Evolutionary conservation across 1,140 invertebrate species (phyloP).

Genomic region (Ephestia elutella): DNA sequence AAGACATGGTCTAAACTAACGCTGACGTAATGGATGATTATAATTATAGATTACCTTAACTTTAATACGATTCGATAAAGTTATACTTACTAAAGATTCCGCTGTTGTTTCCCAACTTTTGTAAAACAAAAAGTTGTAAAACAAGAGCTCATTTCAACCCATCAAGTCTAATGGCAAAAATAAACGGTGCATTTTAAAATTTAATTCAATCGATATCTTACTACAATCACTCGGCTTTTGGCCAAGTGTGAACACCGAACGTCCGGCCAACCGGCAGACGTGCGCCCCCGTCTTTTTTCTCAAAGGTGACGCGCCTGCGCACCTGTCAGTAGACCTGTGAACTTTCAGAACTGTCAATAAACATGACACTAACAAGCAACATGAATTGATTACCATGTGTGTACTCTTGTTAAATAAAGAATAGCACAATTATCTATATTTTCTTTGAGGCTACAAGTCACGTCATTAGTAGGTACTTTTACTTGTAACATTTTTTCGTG

Average conservation of each 20-base stretch:
- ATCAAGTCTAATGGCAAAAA: too few species aligned
- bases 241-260: not conserved
- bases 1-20: too few species aligned
- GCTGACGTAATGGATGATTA: too few species aligned
- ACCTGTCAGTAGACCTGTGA: slow-evolving; percentile 46
- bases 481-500: too few species aligned
- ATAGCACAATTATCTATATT: not conserved
- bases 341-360: slow-evolving; percentile 11
- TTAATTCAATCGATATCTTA: not conserved
- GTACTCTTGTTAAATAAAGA: not conserved
- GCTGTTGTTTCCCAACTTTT: too few species aligned
- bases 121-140: too few species aligned
- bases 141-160: too few species aligned
- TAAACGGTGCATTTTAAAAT: not conserved
- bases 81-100: too few species aligned
- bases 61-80: too few species aligned
- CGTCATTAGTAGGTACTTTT: too few species aligned
- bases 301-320: slow-evolving; percentile 50
- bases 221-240: not conserved
- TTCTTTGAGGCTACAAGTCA: too few species aligned
- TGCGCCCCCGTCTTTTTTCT: slow-evolving; percentile 37
- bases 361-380: not conserved
- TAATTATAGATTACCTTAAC: too few species aligned
- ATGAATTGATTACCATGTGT: slow-evolving; percentile 10
- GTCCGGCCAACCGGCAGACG: not conserved